Base-by-base conservation (phyloP, 2,888 invertebrate genomes). In the Oscheius sp. region DNA sequence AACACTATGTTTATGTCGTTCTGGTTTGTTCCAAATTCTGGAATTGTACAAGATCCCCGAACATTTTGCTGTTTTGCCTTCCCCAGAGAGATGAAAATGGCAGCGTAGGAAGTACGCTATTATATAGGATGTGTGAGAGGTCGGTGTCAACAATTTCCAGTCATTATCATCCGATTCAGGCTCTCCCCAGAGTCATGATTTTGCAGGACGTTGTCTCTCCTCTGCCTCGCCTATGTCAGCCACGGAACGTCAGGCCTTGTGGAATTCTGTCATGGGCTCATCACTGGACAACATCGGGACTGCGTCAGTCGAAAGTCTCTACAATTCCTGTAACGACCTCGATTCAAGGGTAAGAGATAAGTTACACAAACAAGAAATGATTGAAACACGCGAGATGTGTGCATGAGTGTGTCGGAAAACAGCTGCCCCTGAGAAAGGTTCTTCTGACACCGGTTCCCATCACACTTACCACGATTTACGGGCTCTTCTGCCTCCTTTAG, bases 201-300 rank as follows among this genome's bases (percentile, higher is more conserved):
- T 66, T 68, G 35, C 53, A 68, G 68, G 68, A 55, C 76, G 80
- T 50, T 81, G 79, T 60, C 76, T 77, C 47, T 77, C 77, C 33
- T 81, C 80, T 29, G 79, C 79, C 53, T 77, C 80, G 21, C 80
- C 80, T 50, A 81, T 81, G 72, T 76, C 80, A 59, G 79, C 79
- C 32, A 75, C 77, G 29, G 79, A 81, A 75, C 74, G 79, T 53
- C 79, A 81, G 71, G 76, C 76, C 70, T 63, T 81, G 42, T 81
- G 80, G 80, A 48, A 57, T 35, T 53, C 66, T 1, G 66, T 66
- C n/a, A 51, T 53, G 60, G 53, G 53, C 13, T 58, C 57, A 47
- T 59, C 66, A 1, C 29, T 74, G 33, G 53, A 65, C 3, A 42
- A 51, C n/a, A 33, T 55, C 9, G 68, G 35, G 35, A 66, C 48